Evolutionary conservation across 2,797 vertebrate species (phyloP).

Genomic region (Geotrypetes seraphini): DNA sequence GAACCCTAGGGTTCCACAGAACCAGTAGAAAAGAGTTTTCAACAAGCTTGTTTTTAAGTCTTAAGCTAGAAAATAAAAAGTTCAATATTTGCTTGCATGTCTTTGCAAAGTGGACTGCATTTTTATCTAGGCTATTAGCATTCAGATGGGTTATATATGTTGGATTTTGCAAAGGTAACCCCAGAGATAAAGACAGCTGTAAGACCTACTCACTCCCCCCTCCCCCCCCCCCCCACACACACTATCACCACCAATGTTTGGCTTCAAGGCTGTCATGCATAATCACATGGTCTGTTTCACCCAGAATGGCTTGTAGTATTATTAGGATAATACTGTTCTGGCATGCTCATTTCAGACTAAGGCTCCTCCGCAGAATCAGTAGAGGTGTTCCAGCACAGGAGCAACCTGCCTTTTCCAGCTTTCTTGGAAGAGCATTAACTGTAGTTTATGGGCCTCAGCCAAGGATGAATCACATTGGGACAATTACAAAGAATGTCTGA

Average conservation of each 20-base stretch:
- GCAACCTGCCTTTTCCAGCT: neutral
- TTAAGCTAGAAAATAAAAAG: too few relatives aligned
- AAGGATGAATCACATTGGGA: constrained; percentile 22
- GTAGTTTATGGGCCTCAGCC: constrained; percentile 26
- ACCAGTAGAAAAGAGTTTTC: too few relatives aligned
- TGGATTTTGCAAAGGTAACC: too few relatives aligned
- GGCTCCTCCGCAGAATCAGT: constrained; percentile 39
- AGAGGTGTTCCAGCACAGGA: too few relatives aligned
- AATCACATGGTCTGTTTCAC: constrained; percentile 55
- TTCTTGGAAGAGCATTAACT: constrained; percentile 8
- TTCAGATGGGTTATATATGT: too few relatives aligned
- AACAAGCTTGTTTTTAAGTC: too few relatives aligned
- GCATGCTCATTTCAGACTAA: constrained; percentile 32
- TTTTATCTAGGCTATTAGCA: too few relatives aligned
- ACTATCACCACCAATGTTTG: too few relatives aligned
- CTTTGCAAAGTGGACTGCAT: too few relatives aligned
- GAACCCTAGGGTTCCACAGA: too few relatives aligned
- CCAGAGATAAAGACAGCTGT: too few relatives aligned
- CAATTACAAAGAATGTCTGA: neutral
- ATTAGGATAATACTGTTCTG: constrained; percentile 52
- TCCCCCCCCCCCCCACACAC: constrained; percentile 9
- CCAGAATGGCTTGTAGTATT: constrained; percentile 59
- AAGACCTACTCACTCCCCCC: rapidly evolving
- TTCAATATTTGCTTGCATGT: too few relatives aligned
- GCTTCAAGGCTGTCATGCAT: constrained; percentile 44